Base-by-base conservation (phyloP, 2,113 vertebrate genomes). In the Oplegnathus fasciatus region DNA sequence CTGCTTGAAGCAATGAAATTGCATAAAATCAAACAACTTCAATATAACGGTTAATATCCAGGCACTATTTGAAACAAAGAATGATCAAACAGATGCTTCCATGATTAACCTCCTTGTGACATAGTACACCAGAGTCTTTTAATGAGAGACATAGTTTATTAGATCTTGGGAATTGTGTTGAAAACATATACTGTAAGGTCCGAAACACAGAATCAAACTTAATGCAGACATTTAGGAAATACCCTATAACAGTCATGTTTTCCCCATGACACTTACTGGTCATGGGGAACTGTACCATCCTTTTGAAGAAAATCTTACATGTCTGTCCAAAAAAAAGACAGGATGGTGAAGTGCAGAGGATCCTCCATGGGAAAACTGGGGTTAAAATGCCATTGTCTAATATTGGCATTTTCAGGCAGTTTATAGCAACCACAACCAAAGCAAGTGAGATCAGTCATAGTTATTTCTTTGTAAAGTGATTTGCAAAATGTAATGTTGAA, bases 41-140 rank as follows among this genome's bases (percentile, higher is more conserved):
- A 42, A 17, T 69, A 26, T 55, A 60, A 52, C 2, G 2, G n/a
- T 70, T 14, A 32, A 34, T 73, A 46, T 55, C 22, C 22, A 28
- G 44, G 26, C 50, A 65, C 55, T 40, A 55, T 72, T 62, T 75
- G 24, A 74, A 86, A 52, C 72, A 82, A 82, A 67, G 55, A 55
- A 26, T 26, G 52, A 79, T 85, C 54, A 85, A 75, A 85, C 28
- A 32, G 66, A 65, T 50, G 20, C 30, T 44, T 44, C 11, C 6
- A 24, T 71, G 40, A 76, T 70, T 80, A 69, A 58, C 65, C 54
- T 22, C 17, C 83, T 69, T 58, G 18, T 70, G 42, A 64, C 64
- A 24, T 50, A 50, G 22, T 54, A 50, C 30, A 54, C 0, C 22
- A 14, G 15, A 60, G 18, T 84, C 17, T 62, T 70, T 50, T 46